Evolutionary conservation across 2,888 invertebrate genomes (phyloP), one percentile per base, ranked within the genome.

Genomic region (Teinopalpus imperialis): DNA sequence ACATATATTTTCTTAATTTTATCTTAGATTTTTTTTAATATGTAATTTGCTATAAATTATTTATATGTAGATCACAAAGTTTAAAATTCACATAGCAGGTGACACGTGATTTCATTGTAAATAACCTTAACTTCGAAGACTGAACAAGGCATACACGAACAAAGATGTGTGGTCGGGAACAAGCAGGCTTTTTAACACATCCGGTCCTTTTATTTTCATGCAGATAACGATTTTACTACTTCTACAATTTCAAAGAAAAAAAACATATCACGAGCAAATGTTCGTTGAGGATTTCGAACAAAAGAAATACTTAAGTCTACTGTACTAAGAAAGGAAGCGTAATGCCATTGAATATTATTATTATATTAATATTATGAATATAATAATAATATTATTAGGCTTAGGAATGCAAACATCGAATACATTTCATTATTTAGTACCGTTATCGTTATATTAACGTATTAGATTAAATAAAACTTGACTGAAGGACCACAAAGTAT

Each of bases 151-250:
- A 12, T 18, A 10, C 12, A 1, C n/a, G 12, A 18, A 46, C 40
- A 46, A 41, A 34, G 18, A 29, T 24, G 23, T 12, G 24, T 26
- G 24, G 32, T 16, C 40, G 21, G 34, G 46, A 48, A 49, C 40
- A 21, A 13, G 7, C 18, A 27, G 16, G 23, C 23, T 40, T 48
- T 43, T 48, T 48, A 27, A 35, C 23, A 40, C 40, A 39, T 43
- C 37, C 50, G 45, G 32, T 24, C 48, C 35, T 29, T 37, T 41
- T 45, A 23, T 45, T 48, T 46, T 43, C 41, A 39, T 7, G 12
- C 24, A 21, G 46, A 46, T 48, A 51, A 51, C 31, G 43, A 37
- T 13, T 36, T 45, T 31, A 39, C 29, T 34, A 31, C 41, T 48
- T 40, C 45, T 35, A 43, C 44, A 43, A 41, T 27, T 48, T 43